Conservation (phyloP, 2,113 vertebrate genomes). For the Centropus bengalensis region DNA sequence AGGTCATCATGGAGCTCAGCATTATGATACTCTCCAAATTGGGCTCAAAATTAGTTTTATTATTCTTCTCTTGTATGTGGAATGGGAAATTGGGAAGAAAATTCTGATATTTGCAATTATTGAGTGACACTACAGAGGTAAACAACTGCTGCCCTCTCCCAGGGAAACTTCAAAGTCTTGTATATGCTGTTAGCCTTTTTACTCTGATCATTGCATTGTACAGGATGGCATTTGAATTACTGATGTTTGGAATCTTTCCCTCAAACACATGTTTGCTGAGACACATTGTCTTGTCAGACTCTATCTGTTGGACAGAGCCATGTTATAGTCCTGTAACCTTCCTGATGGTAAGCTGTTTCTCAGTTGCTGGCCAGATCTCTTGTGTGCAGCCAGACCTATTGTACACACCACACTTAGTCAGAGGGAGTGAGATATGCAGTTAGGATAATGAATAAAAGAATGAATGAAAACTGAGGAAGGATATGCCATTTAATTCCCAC, state of each 20-base stretch:
- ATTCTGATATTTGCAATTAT: not conserved
- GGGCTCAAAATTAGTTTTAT: not conserved
- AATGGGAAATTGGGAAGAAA: not conserved
- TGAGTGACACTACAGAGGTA: not conserved
- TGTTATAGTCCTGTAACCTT: not conserved
- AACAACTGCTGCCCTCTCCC: not conserved
- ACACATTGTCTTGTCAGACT: not conserved
- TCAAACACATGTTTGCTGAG: not conserved
- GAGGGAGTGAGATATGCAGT: not conserved
- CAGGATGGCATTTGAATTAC: not conserved
- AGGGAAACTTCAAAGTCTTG: not conserved
- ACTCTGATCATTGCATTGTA: not conserved
- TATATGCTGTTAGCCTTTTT: not conserved
- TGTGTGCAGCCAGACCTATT: not conserved
- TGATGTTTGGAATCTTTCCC: rapidly evolving
- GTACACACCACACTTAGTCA: not conserved
- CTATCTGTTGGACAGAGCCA: rapidly evolving
- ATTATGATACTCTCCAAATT: not conserved
- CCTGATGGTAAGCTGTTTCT: not conserved
- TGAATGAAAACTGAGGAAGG: not conserved
- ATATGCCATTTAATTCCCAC: not conserved
- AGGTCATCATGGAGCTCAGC: not conserved
- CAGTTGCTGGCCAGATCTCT: not conserved
- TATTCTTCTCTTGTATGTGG: not conserved
- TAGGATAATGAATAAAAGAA: not conserved